Evolutionary conservation across 2,113 vertebrate genomes (phyloP).

Genomic region (Sclerurus mexicanus): DNA sequence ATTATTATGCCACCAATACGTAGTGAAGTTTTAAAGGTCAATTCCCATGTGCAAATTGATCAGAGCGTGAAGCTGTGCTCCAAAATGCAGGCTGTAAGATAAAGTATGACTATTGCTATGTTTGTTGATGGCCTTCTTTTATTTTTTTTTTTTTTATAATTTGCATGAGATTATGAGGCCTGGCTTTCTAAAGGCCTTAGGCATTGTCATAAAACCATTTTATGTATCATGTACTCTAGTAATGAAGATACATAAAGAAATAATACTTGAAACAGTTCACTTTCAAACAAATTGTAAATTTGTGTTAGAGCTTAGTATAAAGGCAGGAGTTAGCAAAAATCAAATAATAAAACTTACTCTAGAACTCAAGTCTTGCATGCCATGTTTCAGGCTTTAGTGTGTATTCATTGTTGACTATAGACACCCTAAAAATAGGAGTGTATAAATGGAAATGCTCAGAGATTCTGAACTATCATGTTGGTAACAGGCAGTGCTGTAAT

Average conservation of each 20-base stretch:
- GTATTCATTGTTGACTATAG: not conserved
- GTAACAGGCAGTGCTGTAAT: slow-evolving; percentile 33
- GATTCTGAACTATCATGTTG: not conserved
- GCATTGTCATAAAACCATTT: accelerated
- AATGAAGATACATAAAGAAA: not conserved
- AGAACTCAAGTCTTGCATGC: not conserved
- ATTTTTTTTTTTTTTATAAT: not conserved
- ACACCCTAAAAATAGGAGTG: slow-evolving; percentile 25
- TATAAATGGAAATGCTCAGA: slow-evolving; percentile 12
- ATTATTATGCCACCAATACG: not conserved
- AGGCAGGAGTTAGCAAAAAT: not conserved
- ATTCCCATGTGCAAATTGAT: not conserved
- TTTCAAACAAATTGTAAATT: not conserved
- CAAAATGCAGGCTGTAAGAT: not conserved
- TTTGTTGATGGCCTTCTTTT: not conserved
- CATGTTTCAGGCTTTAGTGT: not conserved
- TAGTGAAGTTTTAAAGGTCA: not conserved
- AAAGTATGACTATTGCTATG: not conserved
- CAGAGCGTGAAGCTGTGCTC: not conserved
- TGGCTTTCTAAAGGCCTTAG: not conserved
- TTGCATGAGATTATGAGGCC: not conserved
- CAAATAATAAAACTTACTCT: not conserved
- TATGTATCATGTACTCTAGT: not conserved
- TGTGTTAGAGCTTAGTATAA: not conserved
- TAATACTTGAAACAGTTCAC: not conserved